Conservation (phyloP, 2,113 vertebrate genomes). For the Circaetus cinerascens region DNA sequence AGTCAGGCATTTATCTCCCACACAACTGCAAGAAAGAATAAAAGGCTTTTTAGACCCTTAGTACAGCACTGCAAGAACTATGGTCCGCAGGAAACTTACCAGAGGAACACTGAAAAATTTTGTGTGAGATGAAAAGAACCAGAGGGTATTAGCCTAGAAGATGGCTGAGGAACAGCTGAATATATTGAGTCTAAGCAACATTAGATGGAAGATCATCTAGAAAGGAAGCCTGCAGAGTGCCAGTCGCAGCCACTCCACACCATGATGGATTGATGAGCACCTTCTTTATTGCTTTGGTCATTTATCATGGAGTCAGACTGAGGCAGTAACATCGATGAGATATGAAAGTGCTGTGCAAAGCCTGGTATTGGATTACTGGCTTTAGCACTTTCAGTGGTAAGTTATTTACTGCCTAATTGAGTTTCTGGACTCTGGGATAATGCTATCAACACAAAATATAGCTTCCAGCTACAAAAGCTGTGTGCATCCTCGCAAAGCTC, state of each 20-base stretch:
- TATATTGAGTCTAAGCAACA: background rate
- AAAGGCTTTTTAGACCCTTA: background rate
- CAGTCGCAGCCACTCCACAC: background rate
- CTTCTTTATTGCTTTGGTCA: background rate
- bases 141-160: background rate
- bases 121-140: background rate
- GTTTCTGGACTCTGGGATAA: background rate
- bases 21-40: background rate
- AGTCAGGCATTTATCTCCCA: background rate
- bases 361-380: background rate
- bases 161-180: background rate
- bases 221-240: background rate
- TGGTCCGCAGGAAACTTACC: background rate
- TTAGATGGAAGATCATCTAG: background rate
- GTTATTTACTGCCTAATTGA: conserved; percentile 29
- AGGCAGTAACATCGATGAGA: background rate
- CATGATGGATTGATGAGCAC: background rate
- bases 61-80: background rate
- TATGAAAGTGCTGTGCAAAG: background rate
- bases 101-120: background rate
- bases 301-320: background rate
- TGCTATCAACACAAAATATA: background rate
- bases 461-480: conserved; percentile 7
- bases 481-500: background rate
- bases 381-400: background rate